Percentiles rank a stretch among this genome's conserved stretches.
Evolutionary conservation across 2,113 vertebrate genomes (phyloP).

Genomic region (Turnix velox): DNA sequence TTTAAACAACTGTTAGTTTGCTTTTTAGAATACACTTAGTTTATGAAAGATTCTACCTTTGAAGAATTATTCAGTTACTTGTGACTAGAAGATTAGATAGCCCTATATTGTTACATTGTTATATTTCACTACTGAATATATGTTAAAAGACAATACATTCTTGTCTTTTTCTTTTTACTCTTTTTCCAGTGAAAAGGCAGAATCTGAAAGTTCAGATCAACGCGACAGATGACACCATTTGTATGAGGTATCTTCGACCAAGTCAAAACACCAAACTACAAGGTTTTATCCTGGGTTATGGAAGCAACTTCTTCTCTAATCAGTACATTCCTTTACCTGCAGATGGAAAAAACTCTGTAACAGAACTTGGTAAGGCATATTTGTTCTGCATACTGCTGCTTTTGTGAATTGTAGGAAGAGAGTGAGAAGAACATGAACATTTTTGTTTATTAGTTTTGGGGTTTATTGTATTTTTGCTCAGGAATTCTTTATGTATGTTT

Average conservation of each 20-base stretch:
- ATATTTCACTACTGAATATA: background rate
- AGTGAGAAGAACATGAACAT: background rate
- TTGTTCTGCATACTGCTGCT: background rate
- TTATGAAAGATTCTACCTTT: background rate
- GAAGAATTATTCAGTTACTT: background rate
- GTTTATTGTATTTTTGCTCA: background rate
- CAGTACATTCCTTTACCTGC: conserved; percentile 89
- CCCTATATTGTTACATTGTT: background rate
- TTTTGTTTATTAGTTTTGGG: background rate
- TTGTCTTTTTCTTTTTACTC: background rate
- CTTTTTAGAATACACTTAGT: background rate
- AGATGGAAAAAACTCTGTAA: conserved; percentile 81
- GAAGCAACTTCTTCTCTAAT: conserved; percentile 88
- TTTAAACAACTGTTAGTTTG: background rate
- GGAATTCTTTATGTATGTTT: background rate
- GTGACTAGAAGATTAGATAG: background rate
- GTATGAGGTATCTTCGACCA: conserved; percentile 87
- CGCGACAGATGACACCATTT: conserved; percentile 86
- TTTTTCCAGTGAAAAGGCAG: conserved; percentile 81
- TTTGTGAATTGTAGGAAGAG: background rate
- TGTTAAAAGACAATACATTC: background rate
- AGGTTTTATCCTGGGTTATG: conserved; percentile 94
- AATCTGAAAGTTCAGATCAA: conserved; percentile 92
- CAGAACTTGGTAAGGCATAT: conserved; percentile 86
- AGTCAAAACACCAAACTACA: conserved; percentile 82